A percentile compares a stretch with the other conserved stretches of the same genome.
Evolutionary conservation across 2,113 vertebrate species (phyloP).

Genomic region (Elanus axillaris): DNA sequence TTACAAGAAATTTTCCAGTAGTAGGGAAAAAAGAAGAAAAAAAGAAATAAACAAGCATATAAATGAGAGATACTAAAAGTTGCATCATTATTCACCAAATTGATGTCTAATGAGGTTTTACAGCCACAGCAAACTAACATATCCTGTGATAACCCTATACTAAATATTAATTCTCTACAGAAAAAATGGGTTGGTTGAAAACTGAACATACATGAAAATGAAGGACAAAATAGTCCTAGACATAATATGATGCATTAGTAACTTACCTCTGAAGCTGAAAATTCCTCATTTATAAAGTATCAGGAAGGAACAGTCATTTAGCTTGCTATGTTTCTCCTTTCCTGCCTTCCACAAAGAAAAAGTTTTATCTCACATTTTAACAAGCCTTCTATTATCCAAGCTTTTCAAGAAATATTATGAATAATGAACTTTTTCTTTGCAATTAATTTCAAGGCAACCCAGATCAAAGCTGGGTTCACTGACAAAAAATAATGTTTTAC

Average conservation of each 20-base stretch:
- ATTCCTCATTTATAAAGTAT: not conserved
- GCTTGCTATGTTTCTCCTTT: not conserved
- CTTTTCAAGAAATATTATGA: not conserved
- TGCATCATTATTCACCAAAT: not conserved
- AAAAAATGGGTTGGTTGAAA: not conserved
- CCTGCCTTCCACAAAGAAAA: not conserved
- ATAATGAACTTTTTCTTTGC: not conserved
- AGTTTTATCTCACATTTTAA: not conserved
- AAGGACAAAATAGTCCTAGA: not conserved
- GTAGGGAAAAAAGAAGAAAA: not conserved
- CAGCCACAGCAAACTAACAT: not conserved
- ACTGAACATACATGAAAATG: not conserved
- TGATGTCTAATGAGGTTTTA: not conserved
- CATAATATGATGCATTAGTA: not conserved
- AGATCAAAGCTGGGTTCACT: not conserved
- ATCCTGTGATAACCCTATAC: not conserved
- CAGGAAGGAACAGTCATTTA: not conserved
- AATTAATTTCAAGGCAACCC: not conserved
- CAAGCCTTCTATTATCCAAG: not conserved
- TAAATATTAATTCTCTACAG: not conserved
- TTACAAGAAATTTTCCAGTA: not conserved
- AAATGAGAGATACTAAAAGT: not conserved
- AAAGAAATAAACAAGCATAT: not conserved
- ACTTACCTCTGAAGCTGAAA: not conserved
- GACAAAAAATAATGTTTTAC: not conserved